Conservation (phyloP, 2,113 vertebrate genomes). For the Colossoma macropomum region DNA sequence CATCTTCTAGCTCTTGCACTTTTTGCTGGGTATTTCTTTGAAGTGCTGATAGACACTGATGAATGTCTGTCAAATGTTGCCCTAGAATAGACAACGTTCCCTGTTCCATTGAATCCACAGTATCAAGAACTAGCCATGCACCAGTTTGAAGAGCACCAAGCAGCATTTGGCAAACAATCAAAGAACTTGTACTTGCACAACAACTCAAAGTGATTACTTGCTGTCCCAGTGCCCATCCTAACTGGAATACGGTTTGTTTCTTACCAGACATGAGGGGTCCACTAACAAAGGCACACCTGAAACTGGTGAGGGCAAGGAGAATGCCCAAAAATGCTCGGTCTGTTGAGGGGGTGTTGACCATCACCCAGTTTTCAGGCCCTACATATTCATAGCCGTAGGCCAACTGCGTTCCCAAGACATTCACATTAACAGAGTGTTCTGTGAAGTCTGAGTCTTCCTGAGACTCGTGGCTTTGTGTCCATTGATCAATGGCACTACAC, state of each 20-base stretch:
- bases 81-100: constrained; percentile 75
- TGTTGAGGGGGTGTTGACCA: constrained; percentile 75
- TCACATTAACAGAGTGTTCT: constrained; percentile 70
- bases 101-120: constrained; percentile 70
- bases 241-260: constrained; percentile 63
- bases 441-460: constrained; percentile 6
- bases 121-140: constrained; percentile 81
- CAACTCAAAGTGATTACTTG: constrained; percentile 79
- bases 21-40: constrained; percentile 35
- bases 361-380: constrained; percentile 72
- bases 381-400: constrained; percentile 84
- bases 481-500: constrained; percentile 54
- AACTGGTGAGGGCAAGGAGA: constrained; percentile 80
- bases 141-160: constrained; percentile 81
- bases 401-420: constrained; percentile 75
- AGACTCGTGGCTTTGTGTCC: background rate
- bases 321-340: constrained; percentile 79
- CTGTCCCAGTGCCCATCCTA: constrained; percentile 79
- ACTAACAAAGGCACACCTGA: constrained; percentile 76
- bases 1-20: background rate
- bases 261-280: constrained; percentile 79
- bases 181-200: constrained; percentile 56
- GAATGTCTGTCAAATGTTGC: constrained; percentile 77
- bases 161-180: constrained; percentile 75
- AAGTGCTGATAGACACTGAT: constrained; percentile 66